phyloP scores from a whole-genome alignment of 2,113 vertebrate species.

The Murina feae region DNA sequence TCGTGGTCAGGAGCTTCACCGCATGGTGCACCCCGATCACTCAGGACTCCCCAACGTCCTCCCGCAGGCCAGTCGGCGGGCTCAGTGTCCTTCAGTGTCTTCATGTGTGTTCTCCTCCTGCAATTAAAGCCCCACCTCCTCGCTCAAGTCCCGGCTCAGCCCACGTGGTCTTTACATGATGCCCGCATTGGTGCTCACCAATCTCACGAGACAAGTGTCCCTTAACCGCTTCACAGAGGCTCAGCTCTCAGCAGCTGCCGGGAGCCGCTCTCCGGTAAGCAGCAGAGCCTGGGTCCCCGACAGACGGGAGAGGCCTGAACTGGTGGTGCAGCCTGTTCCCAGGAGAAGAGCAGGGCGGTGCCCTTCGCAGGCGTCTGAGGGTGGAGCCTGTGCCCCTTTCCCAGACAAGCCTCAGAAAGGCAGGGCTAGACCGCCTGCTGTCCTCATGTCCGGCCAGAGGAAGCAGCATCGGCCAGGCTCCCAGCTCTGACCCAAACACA shows the following conservation, averaged over 20 bases:
- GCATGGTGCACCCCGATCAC: accelerated
- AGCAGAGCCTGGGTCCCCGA: background rate
- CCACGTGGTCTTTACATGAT: background rate
- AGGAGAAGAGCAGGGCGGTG: too few species aligned
- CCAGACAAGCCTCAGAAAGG: background rate
- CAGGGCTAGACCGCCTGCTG: background rate
- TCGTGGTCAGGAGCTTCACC: background rate
- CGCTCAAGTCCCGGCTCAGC: background rate
- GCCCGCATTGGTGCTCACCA: background rate
- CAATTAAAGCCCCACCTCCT: background rate
- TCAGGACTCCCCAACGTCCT: background rate
- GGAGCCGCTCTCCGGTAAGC: background rate
- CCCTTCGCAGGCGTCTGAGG: background rate
- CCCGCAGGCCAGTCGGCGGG: background rate
- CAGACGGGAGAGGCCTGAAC: background rate
- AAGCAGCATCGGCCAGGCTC: accelerated
- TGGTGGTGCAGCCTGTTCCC: background rate
- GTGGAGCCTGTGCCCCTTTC: background rate
- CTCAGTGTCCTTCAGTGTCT: background rate
- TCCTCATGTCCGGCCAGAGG: background rate
- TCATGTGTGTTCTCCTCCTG: background rate
- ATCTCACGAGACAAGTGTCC: background rate
- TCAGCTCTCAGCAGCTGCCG: background rate
- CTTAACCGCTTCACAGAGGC: background rate
- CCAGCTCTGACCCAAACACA: background rate